phyloP scores from a whole-genome alignment of 2,888 invertebrate species.

The Seira ritae region DNA sequence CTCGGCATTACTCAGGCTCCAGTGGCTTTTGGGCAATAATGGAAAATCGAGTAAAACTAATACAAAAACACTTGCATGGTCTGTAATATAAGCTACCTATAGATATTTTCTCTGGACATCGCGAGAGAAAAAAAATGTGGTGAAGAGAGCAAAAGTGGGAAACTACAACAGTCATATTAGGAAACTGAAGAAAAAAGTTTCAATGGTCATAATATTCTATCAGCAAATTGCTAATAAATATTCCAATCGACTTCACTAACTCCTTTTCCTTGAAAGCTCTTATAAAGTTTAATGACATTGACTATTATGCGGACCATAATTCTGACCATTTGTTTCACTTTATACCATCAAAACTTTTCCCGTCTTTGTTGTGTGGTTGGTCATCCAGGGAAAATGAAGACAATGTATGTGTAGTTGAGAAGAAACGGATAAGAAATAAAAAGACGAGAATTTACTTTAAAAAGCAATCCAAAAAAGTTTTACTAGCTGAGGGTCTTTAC shows the following conservation, averaged over 20 bases:
- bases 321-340: slow-evolving; percentile 36
- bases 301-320: slow-evolving; percentile 64
- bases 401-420: neutral
- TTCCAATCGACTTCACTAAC: slow-evolving; percentile 62
- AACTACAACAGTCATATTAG: slow-evolving; percentile 56
- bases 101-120: neutral
- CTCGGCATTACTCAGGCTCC: slow-evolving; percentile 60
- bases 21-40: slow-evolving; percentile 56
- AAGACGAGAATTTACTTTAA: neutral
- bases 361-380: neutral
- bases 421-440: neutral
- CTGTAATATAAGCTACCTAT: neutral
- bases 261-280: slow-evolving; percentile 40
- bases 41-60: slow-evolving; percentile 63
- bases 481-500: neutral
- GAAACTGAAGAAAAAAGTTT: slow-evolving; percentile 50
- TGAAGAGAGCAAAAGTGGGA: slow-evolving; percentile 11
- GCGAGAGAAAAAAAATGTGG: neutral
- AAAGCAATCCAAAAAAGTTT: slow-evolving; percentile 1
- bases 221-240: slow-evolving; percentile 67
- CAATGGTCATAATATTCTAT: slow-evolving; percentile 64
- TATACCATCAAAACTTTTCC: slow-evolving; percentile 10
- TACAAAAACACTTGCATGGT: slow-evolving; percentile 12
- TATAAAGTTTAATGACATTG: slow-evolving; percentile 64
- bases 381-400: slow-evolving; percentile 12